Base-by-base conservation (phyloP, 1,140 invertebrate genomes). In the Drosophila tristis region DNA sequence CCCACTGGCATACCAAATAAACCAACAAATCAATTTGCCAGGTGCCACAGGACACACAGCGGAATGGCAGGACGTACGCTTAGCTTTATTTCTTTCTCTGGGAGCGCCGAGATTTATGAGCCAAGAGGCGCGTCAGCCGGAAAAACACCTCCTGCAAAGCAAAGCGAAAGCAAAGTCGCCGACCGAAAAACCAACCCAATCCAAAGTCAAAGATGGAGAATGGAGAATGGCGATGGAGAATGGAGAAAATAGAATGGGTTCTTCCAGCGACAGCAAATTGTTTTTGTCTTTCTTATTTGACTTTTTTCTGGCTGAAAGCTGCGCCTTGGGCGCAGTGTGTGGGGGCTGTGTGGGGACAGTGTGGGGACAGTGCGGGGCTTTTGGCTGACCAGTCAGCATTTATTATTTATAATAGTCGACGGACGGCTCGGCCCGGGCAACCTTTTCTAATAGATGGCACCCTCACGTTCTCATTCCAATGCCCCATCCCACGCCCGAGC, bases 11-110 rank as follows among this genome's bases (percentile, higher is more conserved):
- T 68, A 79, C 75, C 75, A 66, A 87, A 87, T 89, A 89, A 87
- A 80, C 85, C 84, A 89, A 89, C 84, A 89, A 89, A 89, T 89
- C 84, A 89, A 89, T 89, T 89, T 89, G 84, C 79, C 84, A 90
- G 84, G 82, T 86, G 78, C 82, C 82, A 39, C 35, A 64, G 23
- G 55, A 73, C 50, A 53, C 67, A 13, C 26, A 29, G 23, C 23
- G 20, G 9, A 4, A 35, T 11, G 31, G 9, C 11, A 5, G 65
- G 55, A 75, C 31, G 43, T 43, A 78, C 84, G 84, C 80, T 86
- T 87, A 89, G 85, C 84, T 89, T 89, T 89, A 89, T 89, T 89
- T 89, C 84, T 89, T 76, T 89, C 85, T 80, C 80, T 80, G 84
- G 35, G 11, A 13, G 11, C 11, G 11, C 67, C 73, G 84, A 89